These are phyloP conservation scores for Drosophila pandora DNA, from an alignment of 1,140 invertebrate genomes.

Conservation along the genomic window DNA sequence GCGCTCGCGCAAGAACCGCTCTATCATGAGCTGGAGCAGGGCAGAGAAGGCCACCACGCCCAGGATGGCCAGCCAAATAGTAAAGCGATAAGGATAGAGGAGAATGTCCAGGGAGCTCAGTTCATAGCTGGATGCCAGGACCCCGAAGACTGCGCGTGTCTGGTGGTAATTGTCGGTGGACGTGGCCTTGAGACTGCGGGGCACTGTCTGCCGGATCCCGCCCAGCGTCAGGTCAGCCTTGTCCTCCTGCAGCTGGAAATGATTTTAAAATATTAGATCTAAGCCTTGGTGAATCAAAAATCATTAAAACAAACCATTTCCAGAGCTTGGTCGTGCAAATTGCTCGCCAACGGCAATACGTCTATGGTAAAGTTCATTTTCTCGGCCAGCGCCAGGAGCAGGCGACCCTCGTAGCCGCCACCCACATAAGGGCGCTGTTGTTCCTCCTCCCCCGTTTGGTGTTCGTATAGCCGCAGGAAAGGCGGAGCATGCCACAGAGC, in stretches of 20 bases:
- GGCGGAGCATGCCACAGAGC: slow-evolving; percentile 61
- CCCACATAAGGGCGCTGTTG: background rate
- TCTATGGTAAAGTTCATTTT: slow-evolving; percentile 54
- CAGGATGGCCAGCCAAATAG: slow-evolving; percentile 53
- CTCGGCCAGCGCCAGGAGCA: slow-evolving; percentile 50
- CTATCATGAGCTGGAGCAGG: slow-evolving; percentile 35
- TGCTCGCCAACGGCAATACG: slow-evolving; percentile 7
- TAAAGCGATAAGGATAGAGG: slow-evolving; percentile 52
- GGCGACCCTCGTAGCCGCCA: slow-evolving; percentile 58
- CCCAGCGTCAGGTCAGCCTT: slow-evolving; percentile 60
- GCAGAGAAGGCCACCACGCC: slow-evolving; percentile 41
- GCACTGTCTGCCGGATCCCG: slow-evolving; percentile 53
- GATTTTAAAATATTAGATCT: background rate
- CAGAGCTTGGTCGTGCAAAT: slow-evolving; percentile 18
- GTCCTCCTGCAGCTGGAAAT: slow-evolving; percentile 27
- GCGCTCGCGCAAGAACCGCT: slow-evolving; percentile 21
- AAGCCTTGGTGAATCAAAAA: background rate
- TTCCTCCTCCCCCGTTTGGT: background rate
- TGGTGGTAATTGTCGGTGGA: slow-evolving; percentile 63
- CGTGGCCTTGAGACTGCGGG: slow-evolving; percentile 29
- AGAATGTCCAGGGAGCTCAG: slow-evolving; percentile 59
- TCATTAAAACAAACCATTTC: slow-evolving; percentile 46
- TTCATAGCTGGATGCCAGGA: slow-evolving; percentile 46
- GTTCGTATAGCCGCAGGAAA: slow-evolving; percentile 33
- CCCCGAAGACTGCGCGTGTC: slow-evolving; percentile 46